A percentile compares a stretch with the other conserved stretches of the same genome.
Evolutionary conservation across 2,797 vertebrate species (phyloP).

Genomic region (Rhabdomys pumilio): DNA sequence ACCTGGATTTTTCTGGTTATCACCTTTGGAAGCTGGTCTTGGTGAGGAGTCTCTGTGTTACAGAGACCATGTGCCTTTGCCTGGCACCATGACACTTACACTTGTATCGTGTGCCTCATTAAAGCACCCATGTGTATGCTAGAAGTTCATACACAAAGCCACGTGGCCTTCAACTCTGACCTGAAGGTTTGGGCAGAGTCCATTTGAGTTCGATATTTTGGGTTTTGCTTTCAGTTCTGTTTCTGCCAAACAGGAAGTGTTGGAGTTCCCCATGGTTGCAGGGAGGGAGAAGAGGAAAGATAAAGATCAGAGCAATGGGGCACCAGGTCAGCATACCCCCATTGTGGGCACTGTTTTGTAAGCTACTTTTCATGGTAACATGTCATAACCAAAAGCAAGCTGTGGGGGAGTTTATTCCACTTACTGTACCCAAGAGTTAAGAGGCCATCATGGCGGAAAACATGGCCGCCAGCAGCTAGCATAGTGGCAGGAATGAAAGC

Average conservation of each 20-base stretch:
- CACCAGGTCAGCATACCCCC: not conserved
- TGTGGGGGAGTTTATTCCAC: not conserved
- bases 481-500: not conserved
- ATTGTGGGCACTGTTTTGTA: too few species aligned
- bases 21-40: too few species aligned
- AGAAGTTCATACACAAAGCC: not conserved
- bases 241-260: not conserved
- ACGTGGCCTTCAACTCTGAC: rapidly evolving
- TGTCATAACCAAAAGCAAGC: not conserved
- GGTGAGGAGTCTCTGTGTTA: rapidly evolving
- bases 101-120: rapidly evolving
- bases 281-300: not conserved
- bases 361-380: not conserved
- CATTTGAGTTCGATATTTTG: not conserved
- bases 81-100: rapidly evolving
- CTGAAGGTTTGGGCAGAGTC: not conserved
- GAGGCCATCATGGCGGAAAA: not conserved
- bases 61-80: not conserved
- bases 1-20: not conserved
- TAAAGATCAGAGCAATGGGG: not conserved
- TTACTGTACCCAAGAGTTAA: not conserved
- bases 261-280: rapidly evolving
- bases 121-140: rapidly evolving
- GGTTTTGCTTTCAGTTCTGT: not conserved
- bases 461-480: not conserved